Evolutionary conservation across 2,113 vertebrate species (phyloP).

Genomic region (Scatophagus argus): DNA sequence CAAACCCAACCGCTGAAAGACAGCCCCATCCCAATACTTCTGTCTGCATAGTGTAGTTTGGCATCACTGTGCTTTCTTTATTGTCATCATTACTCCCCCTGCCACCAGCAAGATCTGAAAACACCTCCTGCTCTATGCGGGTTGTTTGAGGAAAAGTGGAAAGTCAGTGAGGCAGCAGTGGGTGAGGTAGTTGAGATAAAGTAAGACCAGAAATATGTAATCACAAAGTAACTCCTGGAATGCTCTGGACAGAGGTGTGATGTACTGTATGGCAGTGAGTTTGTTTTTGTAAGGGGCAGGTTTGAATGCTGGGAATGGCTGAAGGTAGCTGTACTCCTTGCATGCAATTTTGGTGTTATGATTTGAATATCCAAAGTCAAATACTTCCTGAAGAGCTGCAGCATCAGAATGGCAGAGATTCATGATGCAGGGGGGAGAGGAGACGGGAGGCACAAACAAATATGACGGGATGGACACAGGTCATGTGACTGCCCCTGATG

Average conservation of each 20-base stretch:
- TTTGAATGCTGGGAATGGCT: background rate
- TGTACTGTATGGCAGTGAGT: background rate
- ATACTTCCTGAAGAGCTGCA: background rate
- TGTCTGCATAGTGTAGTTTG: too few relatives aligned
- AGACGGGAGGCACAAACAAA: too few relatives aligned
- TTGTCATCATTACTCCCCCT: background rate
- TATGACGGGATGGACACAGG: background rate
- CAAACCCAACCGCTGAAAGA: too few relatives aligned
- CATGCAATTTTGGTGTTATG: background rate
- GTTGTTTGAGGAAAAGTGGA: background rate
- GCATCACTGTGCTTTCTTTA: background rate
- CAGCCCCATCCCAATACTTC: too few relatives aligned
- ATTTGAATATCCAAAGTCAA: background rate
- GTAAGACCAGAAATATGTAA: background rate
- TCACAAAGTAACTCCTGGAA: background rate
- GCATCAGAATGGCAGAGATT: background rate
- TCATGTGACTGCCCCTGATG: background rate
- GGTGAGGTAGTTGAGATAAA: background rate
- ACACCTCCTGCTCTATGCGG: background rate
- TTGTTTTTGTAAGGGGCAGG: background rate
- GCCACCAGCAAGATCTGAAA: background rate
- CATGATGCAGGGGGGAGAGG: too few relatives aligned
- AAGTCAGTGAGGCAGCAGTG: background rate
- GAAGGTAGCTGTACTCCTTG: background rate
- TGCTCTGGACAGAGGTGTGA: background rate